Percentiles rank a stretch among this genome's conserved stretches.
phyloP scores from a whole-genome alignment of 2,888 invertebrate species.

The Eupithecia pulchellata region DNA sequence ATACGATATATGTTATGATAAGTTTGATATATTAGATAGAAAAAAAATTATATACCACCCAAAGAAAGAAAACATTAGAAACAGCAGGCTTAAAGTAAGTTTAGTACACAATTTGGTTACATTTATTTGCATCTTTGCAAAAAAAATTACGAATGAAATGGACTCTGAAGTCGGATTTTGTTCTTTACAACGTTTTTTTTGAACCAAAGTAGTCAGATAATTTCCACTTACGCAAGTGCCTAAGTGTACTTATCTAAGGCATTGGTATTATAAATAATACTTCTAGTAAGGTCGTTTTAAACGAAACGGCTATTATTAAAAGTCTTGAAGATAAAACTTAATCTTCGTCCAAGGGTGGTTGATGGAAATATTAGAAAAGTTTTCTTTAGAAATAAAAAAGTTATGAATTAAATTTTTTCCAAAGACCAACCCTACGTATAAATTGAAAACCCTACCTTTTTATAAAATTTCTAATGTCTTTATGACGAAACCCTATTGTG shows the following conservation, averaged over 20 bases:
- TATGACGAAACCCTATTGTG: neutral
- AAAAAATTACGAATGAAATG: neutral
- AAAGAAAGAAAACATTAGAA: no score
- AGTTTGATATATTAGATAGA: no score
- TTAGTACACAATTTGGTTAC: neutral
- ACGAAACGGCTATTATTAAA: neutral
- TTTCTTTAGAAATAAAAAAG: slow-evolving; percentile 38
- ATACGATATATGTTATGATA: no score
- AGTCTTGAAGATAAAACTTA: slow-evolving; percentile 2
- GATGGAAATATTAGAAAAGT: slow-evolving; percentile 43
- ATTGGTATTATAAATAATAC: no score
- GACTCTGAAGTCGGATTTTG: neutral
- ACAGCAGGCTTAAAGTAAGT: neutral
- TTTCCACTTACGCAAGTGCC: neutral
- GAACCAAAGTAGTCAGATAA: neutral
- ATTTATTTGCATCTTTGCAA: no score
- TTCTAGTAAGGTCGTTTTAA: neutral
- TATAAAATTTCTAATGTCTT: neutral
- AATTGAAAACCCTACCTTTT: neutral
- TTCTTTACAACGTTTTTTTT: neutral
- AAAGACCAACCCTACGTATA: slow-evolving; percentile 9
- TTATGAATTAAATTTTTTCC: slow-evolving; percentile 17
- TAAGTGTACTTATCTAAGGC: no score
- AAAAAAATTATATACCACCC: no score
- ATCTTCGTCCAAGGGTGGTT: slow-evolving; percentile 7